Conservation (phyloP, 2,888 invertebrate genomes). For the Apotomis capreana region DNA sequence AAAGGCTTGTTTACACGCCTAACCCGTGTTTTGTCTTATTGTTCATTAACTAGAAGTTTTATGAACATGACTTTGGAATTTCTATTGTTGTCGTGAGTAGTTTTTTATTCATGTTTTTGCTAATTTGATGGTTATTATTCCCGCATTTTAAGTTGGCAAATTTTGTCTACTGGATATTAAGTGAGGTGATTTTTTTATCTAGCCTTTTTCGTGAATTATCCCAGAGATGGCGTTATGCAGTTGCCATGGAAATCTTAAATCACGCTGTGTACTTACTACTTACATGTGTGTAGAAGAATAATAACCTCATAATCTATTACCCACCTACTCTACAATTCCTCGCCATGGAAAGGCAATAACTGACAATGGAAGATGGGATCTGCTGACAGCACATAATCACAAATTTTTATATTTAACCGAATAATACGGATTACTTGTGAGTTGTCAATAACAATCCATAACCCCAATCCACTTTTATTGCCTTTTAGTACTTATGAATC, state of each 20-base stretch:
- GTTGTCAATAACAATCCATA: neutral
- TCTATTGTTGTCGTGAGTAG: slow-evolving; percentile 30
- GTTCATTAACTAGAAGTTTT: slow-evolving; percentile 29
- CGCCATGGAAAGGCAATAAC: too few species aligned
- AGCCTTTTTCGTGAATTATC: too few species aligned
- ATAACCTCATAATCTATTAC: too few species aligned
- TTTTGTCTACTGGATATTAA: neutral
- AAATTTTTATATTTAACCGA: neutral
- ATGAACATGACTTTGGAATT: slow-evolving; percentile 31
- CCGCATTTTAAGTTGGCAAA: neutral
- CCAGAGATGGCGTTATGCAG: too few species aligned
- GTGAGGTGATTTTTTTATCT: too few species aligned
- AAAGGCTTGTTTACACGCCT: slow-evolving; percentile 37
- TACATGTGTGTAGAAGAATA: too few species aligned
- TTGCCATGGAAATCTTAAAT: too few species aligned
- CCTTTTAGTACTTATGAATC: neutral
- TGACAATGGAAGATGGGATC: too few species aligned
- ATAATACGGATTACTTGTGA: neutral
- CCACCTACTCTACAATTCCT: too few species aligned
- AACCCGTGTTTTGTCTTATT: slow-evolving; percentile 22
- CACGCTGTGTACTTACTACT: too few species aligned
- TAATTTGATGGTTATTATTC: slow-evolving; percentile 8
- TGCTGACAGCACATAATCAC: too few species aligned
- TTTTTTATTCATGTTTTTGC: slow-evolving; percentile 8
- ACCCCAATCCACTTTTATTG: neutral